These are phyloP conservation scores for Melanotus villosus DNA, from an alignment of 2,888 invertebrate genomes.

Conservation along the genomic window DNA sequence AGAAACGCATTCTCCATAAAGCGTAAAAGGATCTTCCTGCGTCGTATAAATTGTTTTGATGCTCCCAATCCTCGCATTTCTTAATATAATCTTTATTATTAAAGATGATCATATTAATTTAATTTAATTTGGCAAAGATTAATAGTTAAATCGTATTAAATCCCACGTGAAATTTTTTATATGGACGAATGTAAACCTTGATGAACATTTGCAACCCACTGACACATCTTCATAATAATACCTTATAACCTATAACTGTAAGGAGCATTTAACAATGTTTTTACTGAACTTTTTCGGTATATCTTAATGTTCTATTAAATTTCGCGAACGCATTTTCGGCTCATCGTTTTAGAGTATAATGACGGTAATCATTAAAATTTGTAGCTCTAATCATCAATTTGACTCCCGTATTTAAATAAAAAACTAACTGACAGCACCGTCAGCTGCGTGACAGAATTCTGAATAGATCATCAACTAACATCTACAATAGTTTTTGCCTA, in stretches of 20 bases:
- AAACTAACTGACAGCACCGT: slow-evolving; percentile 28
- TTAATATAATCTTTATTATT: too few relatives aligned
- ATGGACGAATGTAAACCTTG: not conserved
- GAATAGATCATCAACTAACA: slow-evolving; percentile 36
- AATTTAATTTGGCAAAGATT: too few relatives aligned
- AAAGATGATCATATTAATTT: too few relatives aligned
- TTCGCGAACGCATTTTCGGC: not conserved
- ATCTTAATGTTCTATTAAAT: not conserved
- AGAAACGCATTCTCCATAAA: too few relatives aligned
- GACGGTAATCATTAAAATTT: slow-evolving; percentile 39
- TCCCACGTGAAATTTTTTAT: not conserved
- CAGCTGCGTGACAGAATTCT: slow-evolving; percentile 36
- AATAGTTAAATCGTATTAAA: too few relatives aligned
- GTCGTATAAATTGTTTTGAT: too few relatives aligned
- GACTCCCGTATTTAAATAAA: slow-evolving; percentile 34
- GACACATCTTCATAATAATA: not conserved
- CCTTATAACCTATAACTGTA: not conserved
- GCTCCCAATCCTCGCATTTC: too few relatives aligned
- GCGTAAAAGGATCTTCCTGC: too few relatives aligned
- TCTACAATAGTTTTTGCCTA: slow-evolving; percentile 38
- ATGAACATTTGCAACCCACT: not conserved
- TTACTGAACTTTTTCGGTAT: not conserved
- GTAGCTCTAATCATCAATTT: slow-evolving; percentile 42
- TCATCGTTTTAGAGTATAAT: slow-evolving; percentile 12
- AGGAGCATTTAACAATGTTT: not conserved